Conservation (phyloP, 2,113 vertebrate genomes). For the Atrichornis clamosus region DNA sequence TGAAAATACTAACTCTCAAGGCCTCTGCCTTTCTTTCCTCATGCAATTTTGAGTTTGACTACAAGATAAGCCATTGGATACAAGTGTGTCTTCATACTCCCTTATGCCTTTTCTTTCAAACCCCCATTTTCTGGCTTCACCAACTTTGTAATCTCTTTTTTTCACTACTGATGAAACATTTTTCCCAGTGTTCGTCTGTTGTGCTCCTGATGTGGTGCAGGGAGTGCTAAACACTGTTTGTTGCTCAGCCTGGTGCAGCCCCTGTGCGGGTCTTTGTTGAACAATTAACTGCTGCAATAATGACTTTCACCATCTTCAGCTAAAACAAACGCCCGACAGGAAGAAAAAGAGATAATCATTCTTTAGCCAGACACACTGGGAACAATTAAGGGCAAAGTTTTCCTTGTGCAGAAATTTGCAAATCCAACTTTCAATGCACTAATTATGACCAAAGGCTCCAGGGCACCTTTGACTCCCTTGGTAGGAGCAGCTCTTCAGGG, state of each 20-base stretch:
- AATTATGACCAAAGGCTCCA: not conserved
- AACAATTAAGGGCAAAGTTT: not conserved
- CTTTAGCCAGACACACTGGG: not conserved
- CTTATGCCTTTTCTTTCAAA: not conserved
- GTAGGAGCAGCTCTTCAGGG: not conserved
- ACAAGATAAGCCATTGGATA: not conserved
- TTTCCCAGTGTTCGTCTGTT: not conserved
- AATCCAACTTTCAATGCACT: not conserved
- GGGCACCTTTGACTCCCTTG: not conserved
- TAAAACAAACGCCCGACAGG: not conserved
- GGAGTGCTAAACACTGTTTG: not conserved
- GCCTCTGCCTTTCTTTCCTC: not conserved
- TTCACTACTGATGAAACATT: not conserved
- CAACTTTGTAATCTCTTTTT: not conserved
- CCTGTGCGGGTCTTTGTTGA: not conserved
- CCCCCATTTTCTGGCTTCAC: not conserved
- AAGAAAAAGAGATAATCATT: not conserved
- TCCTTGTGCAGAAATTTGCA: not conserved
- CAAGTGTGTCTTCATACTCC: not conserved
- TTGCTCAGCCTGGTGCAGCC: not conserved
- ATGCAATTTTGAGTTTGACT: not conserved
- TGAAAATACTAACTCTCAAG: not conserved
- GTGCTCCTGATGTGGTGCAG: not conserved
- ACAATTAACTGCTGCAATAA: not conserved
- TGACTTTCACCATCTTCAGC: not conserved